Evolutionary conservation across 2,888 invertebrate species (phyloP), one percentile per base, ranked within the genome.

Genomic region (Parelbella ahira): DNA sequence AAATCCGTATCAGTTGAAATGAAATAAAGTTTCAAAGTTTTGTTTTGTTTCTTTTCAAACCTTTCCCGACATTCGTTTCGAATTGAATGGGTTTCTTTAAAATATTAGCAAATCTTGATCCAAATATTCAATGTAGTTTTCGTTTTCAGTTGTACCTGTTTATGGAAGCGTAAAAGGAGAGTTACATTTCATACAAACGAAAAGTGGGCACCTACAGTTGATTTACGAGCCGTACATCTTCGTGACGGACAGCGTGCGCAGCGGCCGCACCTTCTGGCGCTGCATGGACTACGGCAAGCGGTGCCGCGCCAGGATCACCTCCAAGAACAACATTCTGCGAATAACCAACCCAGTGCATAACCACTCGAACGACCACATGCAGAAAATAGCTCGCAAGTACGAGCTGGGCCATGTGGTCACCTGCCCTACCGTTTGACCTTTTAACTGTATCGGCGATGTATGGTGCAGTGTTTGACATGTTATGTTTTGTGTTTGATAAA

Each of bases 251-350:
- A 83, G 87, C 62, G 86, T 87, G 34, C 72, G 87, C 4, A 86
- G 87, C 53, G 88, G 87, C 4, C 67, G 87, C 29, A 88, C 88
- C 2, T 86, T 88, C 53, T 88, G 88, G 88, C 65, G 86, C 28
- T 88, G 88, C 53, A 83, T 86, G 82, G 87, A 87, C 47, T 87
- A 87, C 46, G 81, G 84, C 8, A 84, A 79, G 53, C 71, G 84
- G 27, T 87, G 87, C 57, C 74, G 87, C n/a, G 87, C 87, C 4
- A 68, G 87, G 45, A 87, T 87, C 44, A 87, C 87, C 1, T 87
- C 87, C 4, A 87, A 87, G 60, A 81, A 86, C 54, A 87, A 87
- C 53, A 58, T 83, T 4, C 53, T 87, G 20, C 68, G 72, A 46
- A 74, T 87, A 48, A 87, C 87, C n/a, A 87, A 87, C 45, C 77